phyloP scores from a whole-genome alignment of 2,797 vertebrate genomes.

The Argyrosomus regius region DNA sequence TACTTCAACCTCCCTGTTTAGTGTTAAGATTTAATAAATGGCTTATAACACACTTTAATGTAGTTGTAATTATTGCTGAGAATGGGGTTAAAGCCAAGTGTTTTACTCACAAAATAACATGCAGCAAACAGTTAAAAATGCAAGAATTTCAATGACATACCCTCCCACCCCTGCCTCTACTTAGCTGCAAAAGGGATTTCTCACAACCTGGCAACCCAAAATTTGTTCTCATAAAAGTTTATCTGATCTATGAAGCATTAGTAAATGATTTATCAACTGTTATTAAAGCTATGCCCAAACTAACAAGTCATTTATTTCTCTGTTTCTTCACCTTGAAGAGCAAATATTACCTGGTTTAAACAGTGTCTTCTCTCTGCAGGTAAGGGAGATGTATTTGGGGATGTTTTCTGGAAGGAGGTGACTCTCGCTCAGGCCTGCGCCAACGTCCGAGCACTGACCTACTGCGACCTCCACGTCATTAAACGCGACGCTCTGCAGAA shows the following conservation, averaged over 20 bases:
- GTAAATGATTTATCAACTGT: not conserved
- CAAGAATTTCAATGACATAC: not conserved
- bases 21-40: too few relatives aligned
- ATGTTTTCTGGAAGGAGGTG: constrained; percentile 99
- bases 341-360: not conserved
- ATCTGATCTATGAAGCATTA: constrained; percentile 3
- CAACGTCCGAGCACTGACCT: constrained; percentile 97
- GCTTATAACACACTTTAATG: too few relatives aligned
- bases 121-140: not conserved
- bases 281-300: not conserved
- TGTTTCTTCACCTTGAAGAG: constrained; percentile 1
- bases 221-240: constrained; percentile 6
- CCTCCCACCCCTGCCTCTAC: too few relatives aligned
- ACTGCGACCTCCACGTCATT: constrained; percentile 98
- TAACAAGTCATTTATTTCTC: not conserved
- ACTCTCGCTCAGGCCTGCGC: constrained; percentile 96
- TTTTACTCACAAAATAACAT: not conserved
- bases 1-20: too few relatives aligned
- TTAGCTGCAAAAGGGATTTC: not conserved
- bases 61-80: too few relatives aligned
- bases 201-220: not conserved
- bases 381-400: constrained; percentile 98
- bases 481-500: constrained; percentile 98
- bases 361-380: constrained; percentile 80
- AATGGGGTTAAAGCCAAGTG: not conserved